Conservation (phyloP, 2,797 vertebrate genomes). For the Xerus rutilus region DNA sequence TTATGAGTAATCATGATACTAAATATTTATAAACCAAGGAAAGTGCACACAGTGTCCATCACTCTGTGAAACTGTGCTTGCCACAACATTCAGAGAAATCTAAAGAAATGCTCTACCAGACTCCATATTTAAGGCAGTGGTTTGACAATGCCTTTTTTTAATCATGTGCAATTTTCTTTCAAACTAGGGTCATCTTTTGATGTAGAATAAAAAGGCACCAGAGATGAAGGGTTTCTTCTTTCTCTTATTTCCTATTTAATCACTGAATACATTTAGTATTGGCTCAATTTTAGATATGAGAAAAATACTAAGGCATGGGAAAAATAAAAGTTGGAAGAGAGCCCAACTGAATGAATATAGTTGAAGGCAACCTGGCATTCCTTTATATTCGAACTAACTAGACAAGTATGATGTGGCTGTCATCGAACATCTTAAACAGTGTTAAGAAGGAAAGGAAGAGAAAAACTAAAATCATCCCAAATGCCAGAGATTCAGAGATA, state of each 20-base stretch:
- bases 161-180: conserved; percentile 23
- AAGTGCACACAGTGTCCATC: not conserved
- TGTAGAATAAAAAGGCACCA: not conserved
- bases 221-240: not conserved
- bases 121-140: not conserved
- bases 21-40: conserved; percentile 70
- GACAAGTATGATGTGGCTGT: not conserved
- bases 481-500: not conserved
- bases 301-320: not conserved
- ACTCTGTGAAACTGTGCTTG: not conserved
- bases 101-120: not conserved
- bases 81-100: not conserved
- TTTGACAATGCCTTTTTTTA: not conserved
- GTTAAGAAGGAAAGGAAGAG: not conserved
- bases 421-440: conserved; percentile 17
- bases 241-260: conserved; percentile 30
- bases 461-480: not conserved
- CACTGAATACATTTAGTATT: not conserved
- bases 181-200: not conserved
- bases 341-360: not conserved
- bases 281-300: not conserved
- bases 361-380: not conserved
- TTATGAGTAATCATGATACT: conserved; percentile 4
- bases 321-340: not conserved
- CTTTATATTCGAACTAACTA: not conserved